These are phyloP conservation scores for Tylochromis polylepis DNA, from an alignment of 2,113 vertebrate genomes.

Conservation along the genomic window DNA sequence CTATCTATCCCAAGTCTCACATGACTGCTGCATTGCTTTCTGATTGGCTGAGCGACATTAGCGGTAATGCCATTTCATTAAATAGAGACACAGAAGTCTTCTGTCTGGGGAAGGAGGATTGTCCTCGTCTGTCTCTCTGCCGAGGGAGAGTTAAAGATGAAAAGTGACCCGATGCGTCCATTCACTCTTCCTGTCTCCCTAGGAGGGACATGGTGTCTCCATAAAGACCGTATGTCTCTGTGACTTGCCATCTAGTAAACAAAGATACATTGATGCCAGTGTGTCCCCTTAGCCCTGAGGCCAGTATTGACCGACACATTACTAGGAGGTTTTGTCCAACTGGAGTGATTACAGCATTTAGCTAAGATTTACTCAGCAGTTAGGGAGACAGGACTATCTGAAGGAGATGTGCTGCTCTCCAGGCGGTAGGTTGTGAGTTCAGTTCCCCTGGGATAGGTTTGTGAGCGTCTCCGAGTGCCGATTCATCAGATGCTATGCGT, in stretches of 20 bases:
- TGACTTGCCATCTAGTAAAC: slow-evolving; percentile 45
- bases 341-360: slow-evolving; percentile 59
- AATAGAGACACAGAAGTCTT: slow-evolving; percentile 47
- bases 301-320: slow-evolving; percentile 51
- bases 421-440: slow-evolving; percentile 18
- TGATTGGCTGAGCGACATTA: slow-evolving; percentile 41
- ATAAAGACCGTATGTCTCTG: slow-evolving; percentile 16
- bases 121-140: slow-evolving; percentile 41
- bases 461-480: background rate
- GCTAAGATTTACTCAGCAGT: slow-evolving; percentile 33
- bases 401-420: slow-evolving; percentile 11
- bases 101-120: slow-evolving; percentile 41
- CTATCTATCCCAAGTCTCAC: slow-evolving; percentile 45
- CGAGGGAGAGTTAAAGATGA: slow-evolving; percentile 60
- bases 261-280: slow-evolving; percentile 42
- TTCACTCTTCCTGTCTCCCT: background rate
- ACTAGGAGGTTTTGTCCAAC: slow-evolving; percentile 43
- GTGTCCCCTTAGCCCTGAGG: slow-evolving; percentile 39
- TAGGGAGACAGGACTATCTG: slow-evolving; percentile 10
- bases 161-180: slow-evolving; percentile 33
- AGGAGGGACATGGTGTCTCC: slow-evolving; percentile 15
- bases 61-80: slow-evolving; percentile 55
- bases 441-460: slow-evolving; percentile 6
- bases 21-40: slow-evolving; percentile 15
- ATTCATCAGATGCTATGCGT: slow-evolving; percentile 29